Conservation (phyloP, 2,888 invertebrate species). For the Escarpia spicata region DNA sequence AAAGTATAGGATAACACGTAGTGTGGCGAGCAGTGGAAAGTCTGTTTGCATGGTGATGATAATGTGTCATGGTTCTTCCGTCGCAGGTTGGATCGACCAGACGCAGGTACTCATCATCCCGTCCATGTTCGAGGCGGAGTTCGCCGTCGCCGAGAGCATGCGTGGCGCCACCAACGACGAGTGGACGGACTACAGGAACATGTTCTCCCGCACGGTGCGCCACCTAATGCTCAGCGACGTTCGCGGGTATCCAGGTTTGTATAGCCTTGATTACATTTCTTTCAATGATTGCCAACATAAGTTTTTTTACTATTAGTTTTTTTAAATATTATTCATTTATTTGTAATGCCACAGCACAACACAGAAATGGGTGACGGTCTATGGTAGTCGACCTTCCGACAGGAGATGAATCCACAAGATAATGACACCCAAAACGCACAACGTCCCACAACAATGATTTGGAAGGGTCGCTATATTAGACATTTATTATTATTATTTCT, state of each 20-base stretch:
- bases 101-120: conserved; percentile 37
- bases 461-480: too few species aligned
- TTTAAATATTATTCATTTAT: too few species aligned
- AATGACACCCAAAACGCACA: too few species aligned
- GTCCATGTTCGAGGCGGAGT: conserved; percentile 34
- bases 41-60: neutral
- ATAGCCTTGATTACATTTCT: neutral
- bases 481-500: too few species aligned
- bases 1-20: too few species aligned
- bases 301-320: too few species aligned
- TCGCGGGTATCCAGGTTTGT: conserved; percentile 22
- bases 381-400: too few species aligned
- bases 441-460: too few species aligned
- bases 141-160: conserved; percentile 40
- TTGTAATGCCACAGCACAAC: too few species aligned
- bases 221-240: conserved; percentile 36
- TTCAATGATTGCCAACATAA: neutral
- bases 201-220: conserved; percentile 41
- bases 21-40: too few species aligned
- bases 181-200: conserved; percentile 42
- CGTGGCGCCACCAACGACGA: conserved; percentile 39
- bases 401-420: too few species aligned
- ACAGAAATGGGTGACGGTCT: too few species aligned
- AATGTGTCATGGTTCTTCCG: neutral
- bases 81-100: conserved; percentile 44